These are phyloP conservation scores for Gopherus evgoodei DNA, from an alignment of 2,113 vertebrate species.

Conservation along the genomic window DNA sequence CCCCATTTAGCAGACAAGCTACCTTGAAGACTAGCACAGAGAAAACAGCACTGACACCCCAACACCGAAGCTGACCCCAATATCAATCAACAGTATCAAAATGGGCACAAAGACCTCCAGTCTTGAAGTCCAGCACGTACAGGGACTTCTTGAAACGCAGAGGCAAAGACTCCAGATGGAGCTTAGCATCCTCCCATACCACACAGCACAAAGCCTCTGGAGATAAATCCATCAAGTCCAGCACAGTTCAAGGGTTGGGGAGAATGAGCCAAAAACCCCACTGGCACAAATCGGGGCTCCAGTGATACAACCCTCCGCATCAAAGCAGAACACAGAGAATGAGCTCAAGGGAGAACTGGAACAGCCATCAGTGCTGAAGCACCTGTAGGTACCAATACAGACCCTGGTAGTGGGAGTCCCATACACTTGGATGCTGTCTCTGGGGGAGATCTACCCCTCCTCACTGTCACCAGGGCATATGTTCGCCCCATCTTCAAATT, in stretches of 20 bases:
- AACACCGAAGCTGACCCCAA: background rate
- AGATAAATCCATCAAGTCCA: background rate
- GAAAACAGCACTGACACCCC: background rate
- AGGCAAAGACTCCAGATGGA: background rate
- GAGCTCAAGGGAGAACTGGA: background rate
- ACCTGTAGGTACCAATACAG: background rate
- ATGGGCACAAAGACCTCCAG: background rate
- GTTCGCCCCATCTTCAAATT: background rate
- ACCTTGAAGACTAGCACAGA: background rate
- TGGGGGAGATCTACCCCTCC: background rate
- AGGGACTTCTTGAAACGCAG: background rate
- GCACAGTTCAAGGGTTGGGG: background rate
- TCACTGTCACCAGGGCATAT: background rate
- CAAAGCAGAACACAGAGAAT: background rate
- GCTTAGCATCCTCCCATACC: background rate
- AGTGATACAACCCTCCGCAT: background rate
- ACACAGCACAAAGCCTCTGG: background rate
- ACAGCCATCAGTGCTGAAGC: background rate
- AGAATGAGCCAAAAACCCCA: background rate
- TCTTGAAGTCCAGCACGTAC: background rate
- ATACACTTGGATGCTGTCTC: background rate
- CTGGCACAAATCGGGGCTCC: background rate
- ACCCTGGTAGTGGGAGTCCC: background rate
- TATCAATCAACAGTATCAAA: background rate
- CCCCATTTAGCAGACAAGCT: background rate